Percentiles rank a stretch among this genome's conserved stretches.
Evolutionary conservation across 2,797 vertebrate genomes (phyloP).

Genomic region (Pseudomugil tenellus): DNA sequence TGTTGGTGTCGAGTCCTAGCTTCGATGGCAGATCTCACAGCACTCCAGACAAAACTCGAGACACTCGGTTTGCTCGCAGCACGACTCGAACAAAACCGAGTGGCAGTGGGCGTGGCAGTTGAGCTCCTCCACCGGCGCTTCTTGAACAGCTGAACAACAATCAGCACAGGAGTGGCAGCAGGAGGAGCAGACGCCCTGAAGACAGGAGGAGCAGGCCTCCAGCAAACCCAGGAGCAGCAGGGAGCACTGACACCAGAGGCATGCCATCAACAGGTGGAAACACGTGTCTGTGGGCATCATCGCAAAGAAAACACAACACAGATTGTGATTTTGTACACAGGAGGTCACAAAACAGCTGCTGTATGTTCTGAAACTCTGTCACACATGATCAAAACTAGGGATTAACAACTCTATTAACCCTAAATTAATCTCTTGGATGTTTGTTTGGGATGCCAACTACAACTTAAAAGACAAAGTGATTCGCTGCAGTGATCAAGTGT

Average conservation of each 20-base stretch:
- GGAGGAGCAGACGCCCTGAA: constrained; percentile 59
- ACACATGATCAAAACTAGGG: constrained; percentile 25
- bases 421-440: constrained; percentile 68
- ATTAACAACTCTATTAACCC: constrained; percentile 72
- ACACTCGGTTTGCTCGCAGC: constrained; percentile 75
- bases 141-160: constrained; percentile 64
- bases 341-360: constrained; percentile 32
- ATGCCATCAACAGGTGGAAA: constrained; percentile 74
- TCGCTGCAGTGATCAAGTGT: constrained; percentile 65
- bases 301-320: not conserved
- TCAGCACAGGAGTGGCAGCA: constrained; percentile 75
- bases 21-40: constrained; percentile 74
- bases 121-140: constrained; percentile 74
- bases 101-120: constrained; percentile 81
- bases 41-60: constrained; percentile 82
- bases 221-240: constrained; percentile 62
- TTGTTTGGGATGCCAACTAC: constrained; percentile 58
- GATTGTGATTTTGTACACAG: not conserved
- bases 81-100: constrained; percentile 79
- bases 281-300: constrained; percentile 50
- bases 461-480: constrained; percentile 60
- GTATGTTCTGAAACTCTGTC: constrained; percentile 37
- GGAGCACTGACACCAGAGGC: constrained; percentile 57
- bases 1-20: constrained; percentile 42
- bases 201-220: constrained; percentile 54